Evolutionary conservation across 2,888 invertebrate species (phyloP), one percentile per base, ranked within the genome.

Genomic region (Lasioglossum figueresi): DNA sequence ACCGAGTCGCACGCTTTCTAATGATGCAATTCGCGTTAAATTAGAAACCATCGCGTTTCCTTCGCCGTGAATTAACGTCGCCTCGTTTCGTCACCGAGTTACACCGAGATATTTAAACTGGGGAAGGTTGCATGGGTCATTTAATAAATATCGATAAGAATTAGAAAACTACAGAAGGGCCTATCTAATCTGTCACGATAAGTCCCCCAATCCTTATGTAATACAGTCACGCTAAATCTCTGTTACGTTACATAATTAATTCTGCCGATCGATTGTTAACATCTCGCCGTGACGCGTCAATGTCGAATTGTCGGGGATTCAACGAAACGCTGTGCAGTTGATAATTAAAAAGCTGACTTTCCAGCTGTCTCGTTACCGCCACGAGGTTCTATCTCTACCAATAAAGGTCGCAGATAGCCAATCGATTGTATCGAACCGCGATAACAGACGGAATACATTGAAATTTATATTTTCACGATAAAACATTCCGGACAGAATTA

Each of bases 31-130:
- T 43, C 45, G 2, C 19, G 56, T 70, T 63, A 45, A 71, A 68
- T 85, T 87, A 76, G 87, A 85, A 87, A 87, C 79, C 83, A 72
- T 70, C 19, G 52, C 0, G 66, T 10, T 10, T 43, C 16, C 71
- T 27, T 43, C 14, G 12, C 23, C 12, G 12, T 14, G 43, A 80
- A 83, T 83, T 83, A 72, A 80, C 76, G 27, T 5, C 14, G 34
- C 80, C 16, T 27, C n/a, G 12, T 80, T 76, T 52, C 71, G 34
- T 83, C 76, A 56, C 27, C 23, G 27, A 73, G n/a, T 37, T 40
- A 16, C 14, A 34, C 34, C 37, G 52, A 72, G 43, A 72, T 76
- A 71, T 48, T 82, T 74, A 74, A 77, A 59, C 45, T 10, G n/a
- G 23, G n/a, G 72, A 31, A 31, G 48, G 68, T 82, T 77, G 82